Conservation (phyloP, 2,113 vertebrate genomes). For the Isurus oxyrinchus region DNA sequence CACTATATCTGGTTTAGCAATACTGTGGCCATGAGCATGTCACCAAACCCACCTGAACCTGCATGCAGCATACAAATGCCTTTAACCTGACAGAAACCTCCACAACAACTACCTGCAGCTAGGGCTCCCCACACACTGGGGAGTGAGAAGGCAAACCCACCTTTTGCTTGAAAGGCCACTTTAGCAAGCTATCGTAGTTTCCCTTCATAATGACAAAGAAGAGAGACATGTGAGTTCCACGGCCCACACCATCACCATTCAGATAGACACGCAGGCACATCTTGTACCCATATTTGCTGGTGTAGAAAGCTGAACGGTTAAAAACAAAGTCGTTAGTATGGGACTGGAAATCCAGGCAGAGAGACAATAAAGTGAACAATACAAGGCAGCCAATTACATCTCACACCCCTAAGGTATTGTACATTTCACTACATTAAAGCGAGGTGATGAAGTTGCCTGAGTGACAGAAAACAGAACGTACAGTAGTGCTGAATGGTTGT, state of each 20-base stretch:
- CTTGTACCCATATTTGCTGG: constrained; percentile 89
- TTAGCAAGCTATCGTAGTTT: constrained; percentile 73
- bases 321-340: neutral
- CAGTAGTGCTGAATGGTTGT: no score
- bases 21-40: neutral
- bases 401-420: neutral
- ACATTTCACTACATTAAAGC: neutral
- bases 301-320: constrained; percentile 73
- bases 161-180: constrained; percentile 96
- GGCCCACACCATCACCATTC: constrained; percentile 82
- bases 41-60: neutral
- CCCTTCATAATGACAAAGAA: constrained; percentile 93
- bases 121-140: neutral
- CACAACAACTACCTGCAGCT: neutral
- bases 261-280: constrained; percentile 86
- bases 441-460: no score
- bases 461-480: no score
- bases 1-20: neutral
- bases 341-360: neutral
- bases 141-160: constrained; percentile 48
- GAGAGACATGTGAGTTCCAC: constrained; percentile 79
- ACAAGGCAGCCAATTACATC: neutral
- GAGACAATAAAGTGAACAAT: neutral
- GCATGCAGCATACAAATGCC: neutral
- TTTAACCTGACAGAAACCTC: neutral